Base-by-base conservation (phyloP, 2,113 vertebrate genomes). In the Chauna torquata region DNA sequence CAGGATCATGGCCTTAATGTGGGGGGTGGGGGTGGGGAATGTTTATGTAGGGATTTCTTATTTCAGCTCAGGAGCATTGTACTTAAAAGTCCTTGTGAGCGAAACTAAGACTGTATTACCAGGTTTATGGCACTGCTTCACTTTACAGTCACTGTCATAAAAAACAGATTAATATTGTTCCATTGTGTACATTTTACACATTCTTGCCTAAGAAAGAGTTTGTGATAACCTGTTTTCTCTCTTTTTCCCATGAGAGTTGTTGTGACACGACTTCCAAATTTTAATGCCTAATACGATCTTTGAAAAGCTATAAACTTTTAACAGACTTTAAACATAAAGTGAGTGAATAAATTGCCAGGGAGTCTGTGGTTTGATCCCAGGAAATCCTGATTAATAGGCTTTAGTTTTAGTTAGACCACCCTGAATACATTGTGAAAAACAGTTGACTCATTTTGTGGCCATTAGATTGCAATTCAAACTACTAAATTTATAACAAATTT, bases 331-430 rank as follows among this genome's bases (percentile, higher is more conserved):
- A 88, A 94, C 86, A 95, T 97, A 95, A 97, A 98, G 57, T 94
- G 90, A 96, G 72, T 44, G 82, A 93, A 89, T 95, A 94, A 97
- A 97, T 94, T 95, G 90, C 93, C 86, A 57, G 74, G 40, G 93
- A 97, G 76, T 96, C 95, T 96, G 91, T 96, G 93, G 93, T 97
- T 96, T 97, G 96, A 98, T 98, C 97, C 95, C 98, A 98, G 97
- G 97, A 98, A 98, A 98, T 98, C 96, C 98, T 98, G 97, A 98
- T 97, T 98, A 98, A 98, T 96, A 97, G 96, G 87, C 55, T 92
- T 96, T 93, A 95, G 87, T 17, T 92, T 94, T 89, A 95, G 90
- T 72, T 44, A 97, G 98, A 98, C 98, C 98, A 98, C 97, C 98
- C 97, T 93, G 97, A 93, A 96, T 94, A 97, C 87, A 96, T 91